phyloP scores from a whole-genome alignment of 37 sponge, comb jelly and placozoan species.

The Oscarella lobularis region DNA sequence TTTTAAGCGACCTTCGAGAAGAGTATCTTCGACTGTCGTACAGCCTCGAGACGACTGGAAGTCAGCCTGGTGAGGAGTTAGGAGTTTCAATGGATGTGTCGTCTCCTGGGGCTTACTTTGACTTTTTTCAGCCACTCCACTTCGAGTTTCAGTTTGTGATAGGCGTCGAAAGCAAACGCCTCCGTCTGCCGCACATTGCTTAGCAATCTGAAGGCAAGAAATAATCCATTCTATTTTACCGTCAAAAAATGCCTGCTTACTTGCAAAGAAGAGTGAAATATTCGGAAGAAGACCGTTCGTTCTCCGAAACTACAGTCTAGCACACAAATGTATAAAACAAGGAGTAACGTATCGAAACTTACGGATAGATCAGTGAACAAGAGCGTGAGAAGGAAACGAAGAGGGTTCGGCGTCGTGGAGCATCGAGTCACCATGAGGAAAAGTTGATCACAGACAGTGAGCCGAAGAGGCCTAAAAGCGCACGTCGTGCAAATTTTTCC shows the following conservation, averaged over 20 bases:
- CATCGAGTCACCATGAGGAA: conserved; percentile 60
- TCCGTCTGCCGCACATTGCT: neutral
- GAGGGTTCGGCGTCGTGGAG: conserved; percentile 14
- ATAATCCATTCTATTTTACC: no score
- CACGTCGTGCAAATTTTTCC: no score
- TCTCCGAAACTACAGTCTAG: neutral
- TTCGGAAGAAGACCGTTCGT: neutral
- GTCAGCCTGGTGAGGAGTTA: no score
- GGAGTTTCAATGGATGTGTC: no score
- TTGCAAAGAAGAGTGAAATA: neutral
- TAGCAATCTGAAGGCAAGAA: no score
- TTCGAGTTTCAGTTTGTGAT: neutral
- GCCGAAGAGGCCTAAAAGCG: conserved; percentile 44
- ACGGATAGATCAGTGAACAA: conserved; percentile 53
- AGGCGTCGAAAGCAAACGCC: neutral
- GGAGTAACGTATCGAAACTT: no score
- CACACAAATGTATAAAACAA: no score
- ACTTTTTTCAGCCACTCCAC: neutral
- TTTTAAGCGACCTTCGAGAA: neutral
- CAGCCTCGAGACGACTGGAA: no score
- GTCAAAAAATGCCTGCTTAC: no score
- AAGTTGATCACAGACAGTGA: conserved; percentile 65
- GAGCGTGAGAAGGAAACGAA: conserved; percentile 27
- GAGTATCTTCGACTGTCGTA: neutral
- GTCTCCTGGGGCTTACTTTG: neutral